These are phyloP conservation scores for Harpalus rubripes DNA, from an alignment of 2,888 invertebrate species.

Conservation along the genomic window DNA sequence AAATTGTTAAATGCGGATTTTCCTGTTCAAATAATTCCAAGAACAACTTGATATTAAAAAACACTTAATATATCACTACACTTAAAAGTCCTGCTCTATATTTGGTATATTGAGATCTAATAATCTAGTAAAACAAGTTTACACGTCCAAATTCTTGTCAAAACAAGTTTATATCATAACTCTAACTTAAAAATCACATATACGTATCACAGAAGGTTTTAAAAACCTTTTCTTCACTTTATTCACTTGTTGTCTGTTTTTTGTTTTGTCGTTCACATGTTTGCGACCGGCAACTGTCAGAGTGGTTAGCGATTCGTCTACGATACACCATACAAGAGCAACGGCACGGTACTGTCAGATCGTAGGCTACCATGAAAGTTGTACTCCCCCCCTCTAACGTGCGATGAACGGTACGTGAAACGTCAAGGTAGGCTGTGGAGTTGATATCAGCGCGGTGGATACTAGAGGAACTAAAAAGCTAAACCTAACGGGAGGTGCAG, in stretches of 20 bases:
- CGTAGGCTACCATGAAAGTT: conserved; percentile 41
- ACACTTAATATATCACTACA: background rate
- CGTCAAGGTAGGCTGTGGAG: conserved; percentile 39
- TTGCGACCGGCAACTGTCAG: conserved; percentile 30
- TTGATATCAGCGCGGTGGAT: conserved; percentile 17
- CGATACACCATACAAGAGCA: conserved; percentile 47
- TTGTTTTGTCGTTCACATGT: background rate
- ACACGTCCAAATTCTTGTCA: background rate
- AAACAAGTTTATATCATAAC: background rate
- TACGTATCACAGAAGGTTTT: conserved; percentile 15
- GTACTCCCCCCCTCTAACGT: background rate
- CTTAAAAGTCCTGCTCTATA: background rate
- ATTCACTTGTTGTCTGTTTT: background rate
- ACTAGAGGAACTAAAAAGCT: conserved; percentile 25
- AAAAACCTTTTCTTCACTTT: background rate
- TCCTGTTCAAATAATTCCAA: conserved; percentile 6
- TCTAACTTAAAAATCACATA: conserved; percentile 39
- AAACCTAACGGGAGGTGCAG: conserved; percentile 31
- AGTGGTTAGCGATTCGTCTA: conserved; percentile 24
- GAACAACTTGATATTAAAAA: background rate
- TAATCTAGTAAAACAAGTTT: background rate
- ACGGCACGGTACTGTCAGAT: conserved; percentile 54
- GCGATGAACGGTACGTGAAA: conserved; percentile 40
- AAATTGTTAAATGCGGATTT: conserved; percentile 4
- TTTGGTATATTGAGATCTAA: conserved; percentile 23